These are phyloP conservation scores for Zeus faber DNA, from an alignment of 2,113 vertebrate species.

Conservation along the genomic window DNA sequence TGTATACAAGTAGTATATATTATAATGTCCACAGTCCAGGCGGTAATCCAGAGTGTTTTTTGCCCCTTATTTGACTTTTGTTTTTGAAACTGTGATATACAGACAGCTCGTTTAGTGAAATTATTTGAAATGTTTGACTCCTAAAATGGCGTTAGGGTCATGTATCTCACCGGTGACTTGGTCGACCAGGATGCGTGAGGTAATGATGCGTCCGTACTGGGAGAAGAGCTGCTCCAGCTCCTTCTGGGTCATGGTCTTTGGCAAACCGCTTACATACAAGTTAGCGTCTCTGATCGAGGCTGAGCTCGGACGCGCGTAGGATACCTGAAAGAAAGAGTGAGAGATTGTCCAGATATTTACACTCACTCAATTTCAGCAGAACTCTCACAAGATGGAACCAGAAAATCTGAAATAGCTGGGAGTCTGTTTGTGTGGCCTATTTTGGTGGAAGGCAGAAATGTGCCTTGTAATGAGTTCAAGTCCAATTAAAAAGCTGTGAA, in stretches of 20 bases:
- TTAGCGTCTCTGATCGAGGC: slow-evolving; percentile 99
- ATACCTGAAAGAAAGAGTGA: slow-evolving; percentile 71
- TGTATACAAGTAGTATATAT: no score
- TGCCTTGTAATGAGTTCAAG: no score
- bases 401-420: background rate
- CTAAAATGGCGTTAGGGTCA: no score
- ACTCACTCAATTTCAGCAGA: background rate
- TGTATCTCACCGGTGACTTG: slow-evolving; percentile 93
- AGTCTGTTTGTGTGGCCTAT: background rate
- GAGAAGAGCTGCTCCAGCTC: slow-evolving; percentile 97
- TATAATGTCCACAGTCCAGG: no score
- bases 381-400: background rate
- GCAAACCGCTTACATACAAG: slow-evolving; percentile 95
- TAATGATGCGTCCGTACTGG: slow-evolving; percentile 97
- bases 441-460: no score
- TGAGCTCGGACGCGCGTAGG: slow-evolving; percentile 95
- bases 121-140: no score
- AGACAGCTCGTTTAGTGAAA: no score
- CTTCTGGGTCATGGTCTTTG: slow-evolving; percentile 97
- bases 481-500: no score
- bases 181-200: slow-evolving; percentile 96
- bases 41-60: no score
- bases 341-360: no score
- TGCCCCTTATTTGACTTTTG: no score
- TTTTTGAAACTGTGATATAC: no score